These are phyloP conservation scores for Zhuqinia jingwanae DNA, from an alignment of 2,888 invertebrate genomes.

Conservation along the genomic window DNA sequence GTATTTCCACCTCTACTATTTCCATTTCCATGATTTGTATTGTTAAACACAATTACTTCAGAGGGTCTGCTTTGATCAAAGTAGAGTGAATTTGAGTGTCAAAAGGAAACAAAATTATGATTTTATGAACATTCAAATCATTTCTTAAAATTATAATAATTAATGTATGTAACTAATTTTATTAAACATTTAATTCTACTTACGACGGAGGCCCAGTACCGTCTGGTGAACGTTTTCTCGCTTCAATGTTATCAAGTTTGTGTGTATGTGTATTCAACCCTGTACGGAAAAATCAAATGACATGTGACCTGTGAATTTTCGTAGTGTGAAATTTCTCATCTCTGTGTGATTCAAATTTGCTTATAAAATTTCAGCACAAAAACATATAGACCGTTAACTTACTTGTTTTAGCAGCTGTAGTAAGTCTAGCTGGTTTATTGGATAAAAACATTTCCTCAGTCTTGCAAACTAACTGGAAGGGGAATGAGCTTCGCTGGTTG, in stretches of 20 bases:
- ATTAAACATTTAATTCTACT: slow-evolving; percentile 10
- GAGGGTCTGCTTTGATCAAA: no score
- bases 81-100: no score
- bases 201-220: slow-evolving; percentile 70
- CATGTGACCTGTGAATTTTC: no score
- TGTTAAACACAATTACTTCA: slow-evolving; percentile 76
- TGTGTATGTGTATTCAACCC: slow-evolving; percentile 75
- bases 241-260: slow-evolving; percentile 74
- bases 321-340: no score
- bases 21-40: slow-evolving; percentile 71
- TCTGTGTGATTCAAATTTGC: no score
- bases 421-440: slow-evolving; percentile 73
- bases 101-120: no score
- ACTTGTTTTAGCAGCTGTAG: slow-evolving; percentile 75
- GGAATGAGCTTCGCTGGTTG: neutral
- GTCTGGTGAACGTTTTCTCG: slow-evolving; percentile 74
- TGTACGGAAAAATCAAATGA: slow-evolving; percentile 15
- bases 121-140: no score
- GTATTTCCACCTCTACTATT: slow-evolving; percentile 46
- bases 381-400: slow-evolving; percentile 20
- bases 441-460: slow-evolving; percentile 74
- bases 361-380: neutral
- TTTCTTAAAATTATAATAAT: no score
- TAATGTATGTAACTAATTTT: neutral
- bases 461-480: neutral